Evolutionary conservation across 2,797 vertebrate species (phyloP), one percentile per base, ranked within the genome.

Genomic region (Girardinus metallicus): DNA sequence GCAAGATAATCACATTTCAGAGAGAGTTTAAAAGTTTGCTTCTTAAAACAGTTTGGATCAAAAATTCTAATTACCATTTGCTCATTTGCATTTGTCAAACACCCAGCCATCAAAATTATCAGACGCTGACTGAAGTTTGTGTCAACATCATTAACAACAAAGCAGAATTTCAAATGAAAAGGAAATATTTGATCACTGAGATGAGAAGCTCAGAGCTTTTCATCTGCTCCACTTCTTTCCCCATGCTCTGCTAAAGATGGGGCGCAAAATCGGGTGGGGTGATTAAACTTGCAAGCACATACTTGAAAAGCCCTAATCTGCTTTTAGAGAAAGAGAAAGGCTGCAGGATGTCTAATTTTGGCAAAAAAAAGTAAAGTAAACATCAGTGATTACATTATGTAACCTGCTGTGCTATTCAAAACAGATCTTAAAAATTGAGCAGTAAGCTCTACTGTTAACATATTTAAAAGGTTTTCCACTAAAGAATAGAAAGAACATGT

Each of bases 131-230:
- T 91, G 89, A 94, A 90, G 90, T 85, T 82, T 74, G 77, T 81
- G 87, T 91, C 90, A 90, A 91, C 89, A 91, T 92, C 88, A 93
- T 93, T 90, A 92, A 89, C 87, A 91, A 85, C 83, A 91, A 92
- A 94, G 92, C 79, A 64, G 90, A 93, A 93, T 90, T 92, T 86
- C 73, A 91, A 90, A 94, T 90, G 87, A 83, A 90, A 86, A 86
- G 53, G 80, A 83, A 87, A 86, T 85, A 91, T 92, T 94, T 94
- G 85, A 93, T 93, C 82, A 86, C 10, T 76, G 86, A 89, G 91
- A 93, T 94, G 91, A 93, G 92, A 93, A 68, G 87, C 74, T 41
- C 12, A 64, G 77, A 47, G 73, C 74, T 74, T 44, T 81, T 75
- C 80, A 90, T 88, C 83, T 81, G 76, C 43, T 84, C 83, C 81